Evolutionary conservation across 1,140 invertebrate genomes (phyloP).

Genomic region (Aphis craccivora): DNA sequence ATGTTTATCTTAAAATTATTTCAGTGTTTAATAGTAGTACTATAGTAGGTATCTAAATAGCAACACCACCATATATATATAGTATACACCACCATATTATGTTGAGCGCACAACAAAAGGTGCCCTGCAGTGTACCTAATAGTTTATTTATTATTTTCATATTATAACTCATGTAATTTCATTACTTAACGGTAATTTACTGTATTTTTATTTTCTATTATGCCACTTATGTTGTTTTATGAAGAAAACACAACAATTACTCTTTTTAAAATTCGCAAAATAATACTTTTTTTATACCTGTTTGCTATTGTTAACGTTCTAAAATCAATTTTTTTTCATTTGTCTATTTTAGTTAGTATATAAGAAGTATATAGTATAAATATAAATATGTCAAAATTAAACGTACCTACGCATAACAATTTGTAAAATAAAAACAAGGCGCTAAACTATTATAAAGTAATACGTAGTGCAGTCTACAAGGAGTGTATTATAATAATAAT

Average conservation of each 20-base stretch:
- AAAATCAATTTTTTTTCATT: not conserved
- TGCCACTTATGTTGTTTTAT: not conserved
- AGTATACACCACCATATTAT: too few relatives aligned
- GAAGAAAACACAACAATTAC: not conserved
- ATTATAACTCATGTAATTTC: too few relatives aligned
- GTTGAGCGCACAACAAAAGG: too few relatives aligned
- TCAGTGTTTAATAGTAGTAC: not conserved
- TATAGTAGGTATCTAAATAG: too few relatives aligned
- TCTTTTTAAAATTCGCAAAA: not conserved
- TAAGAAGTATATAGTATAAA: too few relatives aligned
- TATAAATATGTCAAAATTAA: not conserved
- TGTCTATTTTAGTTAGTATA: not conserved
- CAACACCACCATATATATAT: too few relatives aligned
- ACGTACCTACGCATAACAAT: not conserved
- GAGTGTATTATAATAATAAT: not conserved
- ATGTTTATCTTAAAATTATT: not conserved
- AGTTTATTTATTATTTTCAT: too few relatives aligned
- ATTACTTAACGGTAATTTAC: too few relatives aligned
- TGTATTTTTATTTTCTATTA: too few relatives aligned
- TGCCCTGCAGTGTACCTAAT: too few relatives aligned
- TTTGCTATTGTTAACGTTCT: not conserved
- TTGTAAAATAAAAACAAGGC: not conserved
- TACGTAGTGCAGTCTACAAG: not conserved
- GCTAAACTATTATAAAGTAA: not conserved
- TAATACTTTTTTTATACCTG: not conserved